A percentile compares a stretch with the other conserved stretches of the same genome.
phyloP scores from a whole-genome alignment of 2,888 invertebrate genomes.

The Drosophila borborema region DNA sequence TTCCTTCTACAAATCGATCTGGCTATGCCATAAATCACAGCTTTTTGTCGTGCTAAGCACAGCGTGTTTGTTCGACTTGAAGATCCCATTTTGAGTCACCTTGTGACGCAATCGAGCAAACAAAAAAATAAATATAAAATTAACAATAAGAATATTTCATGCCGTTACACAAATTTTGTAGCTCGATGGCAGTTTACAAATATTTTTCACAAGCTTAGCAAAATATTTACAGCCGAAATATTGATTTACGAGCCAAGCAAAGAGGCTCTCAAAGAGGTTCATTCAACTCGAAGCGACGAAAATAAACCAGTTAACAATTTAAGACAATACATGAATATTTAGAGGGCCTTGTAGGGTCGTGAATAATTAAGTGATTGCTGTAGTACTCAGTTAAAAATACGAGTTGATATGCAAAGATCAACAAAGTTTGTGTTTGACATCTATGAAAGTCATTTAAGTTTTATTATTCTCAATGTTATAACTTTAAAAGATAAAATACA shows the following conservation, averaged over 20 bases:
- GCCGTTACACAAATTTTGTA: conserved; percentile 17
- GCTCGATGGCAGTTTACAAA: conserved; percentile 28
- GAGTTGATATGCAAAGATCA: neutral
- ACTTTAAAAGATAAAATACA: too few relatives aligned
- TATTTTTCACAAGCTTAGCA: conserved; percentile 33
- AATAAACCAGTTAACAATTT: conserved; percentile 10
- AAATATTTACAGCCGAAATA: conserved; percentile 61
- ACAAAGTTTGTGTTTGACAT: neutral
- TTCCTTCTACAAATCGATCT: neutral
- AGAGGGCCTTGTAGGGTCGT: conserved; percentile 6
- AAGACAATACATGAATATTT: conserved; percentile 10
- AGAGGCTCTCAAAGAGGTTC: conserved; percentile 39
- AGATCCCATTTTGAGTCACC: conserved; percentile 21
- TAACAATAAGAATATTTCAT: conserved; percentile 3
- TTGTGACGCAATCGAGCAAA: conserved; percentile 24
- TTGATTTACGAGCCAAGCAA: conserved; percentile 56
- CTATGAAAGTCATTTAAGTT: neutral
- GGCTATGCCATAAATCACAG: conserved; percentile 17
- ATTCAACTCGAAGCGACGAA: conserved; percentile 48
- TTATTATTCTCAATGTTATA: too few relatives aligned
- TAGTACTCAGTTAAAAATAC: neutral
- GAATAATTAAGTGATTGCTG: conserved; percentile 27
- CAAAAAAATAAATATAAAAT: conserved; percentile 13
- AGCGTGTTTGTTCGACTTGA: conserved; percentile 1
- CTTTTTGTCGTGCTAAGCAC: neutral